Evolutionary conservation across 2,888 invertebrate genomes (phyloP).

Genomic region (Philonicus albiceps): DNA sequence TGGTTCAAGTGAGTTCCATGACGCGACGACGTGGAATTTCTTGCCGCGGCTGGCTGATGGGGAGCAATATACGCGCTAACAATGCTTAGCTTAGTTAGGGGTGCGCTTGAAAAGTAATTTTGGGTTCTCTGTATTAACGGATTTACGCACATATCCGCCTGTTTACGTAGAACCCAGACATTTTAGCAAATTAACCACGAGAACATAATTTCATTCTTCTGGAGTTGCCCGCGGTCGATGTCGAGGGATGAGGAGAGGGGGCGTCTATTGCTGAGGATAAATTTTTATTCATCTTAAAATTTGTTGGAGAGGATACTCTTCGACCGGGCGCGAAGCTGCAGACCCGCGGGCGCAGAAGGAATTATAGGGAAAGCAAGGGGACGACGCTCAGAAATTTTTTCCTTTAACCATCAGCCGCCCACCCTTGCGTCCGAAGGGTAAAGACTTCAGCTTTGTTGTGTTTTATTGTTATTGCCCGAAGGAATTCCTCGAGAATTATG

Average conservation of each 20-base stretch:
- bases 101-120: conserved; percentile 13
- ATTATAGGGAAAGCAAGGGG: background rate
- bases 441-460: conserved; percentile 42
- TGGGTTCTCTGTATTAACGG: conserved; percentile 26
- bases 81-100: background rate
- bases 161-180: conserved; percentile 39
- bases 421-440: conserved; percentile 26
- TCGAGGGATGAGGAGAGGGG: background rate
- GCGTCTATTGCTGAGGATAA: conserved; percentile 12
- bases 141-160: conserved; percentile 29
- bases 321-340: background rate
- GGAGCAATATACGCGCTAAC: background rate
- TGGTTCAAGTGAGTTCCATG: conserved; percentile 10
- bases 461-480: conserved; percentile 46
- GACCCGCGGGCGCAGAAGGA: background rate
- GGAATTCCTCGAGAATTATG: conserved; percentile 47
- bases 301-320: background rate
- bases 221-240: conserved; percentile 15
- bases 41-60: background rate
- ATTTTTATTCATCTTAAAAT: conserved; percentile 37
- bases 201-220: conserved; percentile 36
- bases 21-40: background rate
- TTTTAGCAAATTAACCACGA: conserved; percentile 47
- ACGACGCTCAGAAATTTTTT: background rate
- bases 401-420: conserved; percentile 13